Base-by-base conservation (phyloP, 2,888 invertebrate genomes). In the Macrosiphum euphorbiae region DNA sequence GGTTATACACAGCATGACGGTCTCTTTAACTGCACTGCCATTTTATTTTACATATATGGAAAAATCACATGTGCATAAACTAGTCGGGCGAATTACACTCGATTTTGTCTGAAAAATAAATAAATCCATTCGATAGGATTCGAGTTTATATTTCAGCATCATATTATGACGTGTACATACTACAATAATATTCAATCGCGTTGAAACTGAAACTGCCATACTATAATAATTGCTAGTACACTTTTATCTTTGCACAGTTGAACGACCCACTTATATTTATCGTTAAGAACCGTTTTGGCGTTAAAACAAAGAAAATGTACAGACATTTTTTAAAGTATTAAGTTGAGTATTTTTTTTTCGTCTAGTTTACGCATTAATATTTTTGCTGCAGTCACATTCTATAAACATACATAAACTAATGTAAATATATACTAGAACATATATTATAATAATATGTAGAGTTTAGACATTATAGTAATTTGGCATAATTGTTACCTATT, bases 211-310 rank as follows among this genome's bases (percentile, higher is more conserved):
- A 58, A 47, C 44, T n/a, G 44, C 20, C 55, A 44, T 44, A 58
- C 44, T 3, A 88, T 88, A 16, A 52, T 47, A 16, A 52, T 47
- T 50, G 13, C 4, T 41, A 24, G 41, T 26, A 52, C 41, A 44
- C 41, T 92, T 92, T 41, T 78, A 92, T 88, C 52, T 92, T 47
- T 78, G 55, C 87, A 52, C 20, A 78, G 67, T 92, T 92, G 52
- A 92, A 92, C 78, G 88, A 92, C 87, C 88, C 88, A 78, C 88
- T 78, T 47, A 47, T 88, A 50, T 87, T 61, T 92, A 50, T 41
- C 47, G 86, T 47, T 28, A 67, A 86, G 5, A 58, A 28, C 50
- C 50, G 28, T 92, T 92, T 92, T 92, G 92, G 92, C 87, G 87
- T 67, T 88, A 67, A 87, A 92, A 87, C 87, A 92, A 92, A 92